These are phyloP conservation scores for Brachyhypopomus gauderio DNA, from an alignment of 2,113 vertebrate genomes.

Conservation along the genomic window DNA sequence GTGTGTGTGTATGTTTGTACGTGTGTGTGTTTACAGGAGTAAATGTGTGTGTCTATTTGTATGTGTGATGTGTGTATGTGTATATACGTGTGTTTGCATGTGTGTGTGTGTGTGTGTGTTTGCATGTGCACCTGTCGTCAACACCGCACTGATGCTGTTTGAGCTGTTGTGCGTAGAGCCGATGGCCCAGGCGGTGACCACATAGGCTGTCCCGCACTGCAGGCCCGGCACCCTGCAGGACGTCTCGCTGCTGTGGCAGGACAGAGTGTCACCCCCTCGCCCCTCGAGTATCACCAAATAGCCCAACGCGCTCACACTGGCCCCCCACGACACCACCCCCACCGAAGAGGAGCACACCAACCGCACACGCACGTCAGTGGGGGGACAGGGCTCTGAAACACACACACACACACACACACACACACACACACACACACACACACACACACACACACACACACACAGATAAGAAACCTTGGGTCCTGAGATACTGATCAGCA, in stretches of 20 bases:
- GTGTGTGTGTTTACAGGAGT: too few relatives aligned
- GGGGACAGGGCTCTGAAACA: slow-evolving; percentile 73
- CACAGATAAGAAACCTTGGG: too few relatives aligned
- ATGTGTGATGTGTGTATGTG: too few relatives aligned
- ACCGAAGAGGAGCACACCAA: slow-evolving; percentile 47
- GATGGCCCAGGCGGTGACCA: slow-evolving; percentile 58
- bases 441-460: too few relatives aligned
- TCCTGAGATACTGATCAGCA: too few relatives aligned
- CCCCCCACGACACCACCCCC: slow-evolving; percentile 69
- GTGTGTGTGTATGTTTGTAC: too few relatives aligned
- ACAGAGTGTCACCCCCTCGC: slow-evolving; percentile 61
- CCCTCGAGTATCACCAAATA: slow-evolving; percentile 64
- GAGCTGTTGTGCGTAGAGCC: slow-evolving; percentile 65
- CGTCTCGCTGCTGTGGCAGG: slow-evolving; percentile 60
- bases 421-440: too few relatives aligned
- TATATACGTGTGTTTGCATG: not conserved
- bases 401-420: not conserved
- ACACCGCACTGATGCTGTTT: slow-evolving; percentile 52
- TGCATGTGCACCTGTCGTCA: slow-evolving; percentile 66
- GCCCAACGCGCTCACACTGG: slow-evolving; percentile 58
- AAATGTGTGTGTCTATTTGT: not conserved
- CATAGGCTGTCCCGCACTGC: slow-evolving; percentile 72
- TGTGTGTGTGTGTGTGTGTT: not conserved
- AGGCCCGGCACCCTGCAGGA: slow-evolving; percentile 67
- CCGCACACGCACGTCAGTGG: slow-evolving; percentile 57